phyloP scores from a whole-genome alignment of 2,888 invertebrate species.

The Stegophylla sp. region DNA sequence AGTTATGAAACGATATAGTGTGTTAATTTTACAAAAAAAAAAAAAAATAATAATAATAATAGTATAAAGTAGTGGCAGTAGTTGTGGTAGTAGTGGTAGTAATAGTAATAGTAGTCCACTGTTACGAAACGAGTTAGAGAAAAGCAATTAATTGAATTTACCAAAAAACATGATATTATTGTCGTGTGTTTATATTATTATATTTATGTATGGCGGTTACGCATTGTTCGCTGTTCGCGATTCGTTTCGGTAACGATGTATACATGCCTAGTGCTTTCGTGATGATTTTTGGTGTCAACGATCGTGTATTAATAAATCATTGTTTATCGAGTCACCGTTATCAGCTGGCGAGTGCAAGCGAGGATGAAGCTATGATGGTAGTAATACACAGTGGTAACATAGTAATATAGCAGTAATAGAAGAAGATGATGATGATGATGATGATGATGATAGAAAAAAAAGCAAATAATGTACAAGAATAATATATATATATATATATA shows the following conservation, averaged over 20 bases:
- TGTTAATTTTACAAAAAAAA: too few relatives aligned
- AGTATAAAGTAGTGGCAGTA: neutral
- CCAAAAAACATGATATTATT: conserved; percentile 36
- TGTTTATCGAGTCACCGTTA: conserved; percentile 41
- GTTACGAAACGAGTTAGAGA: neutral
- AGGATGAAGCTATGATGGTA: too few relatives aligned
- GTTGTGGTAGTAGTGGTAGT: neutral
- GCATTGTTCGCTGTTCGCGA: conserved; percentile 29
- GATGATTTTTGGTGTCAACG: conserved; percentile 46
- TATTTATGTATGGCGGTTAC: conserved; percentile 41
- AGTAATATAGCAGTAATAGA: neutral
- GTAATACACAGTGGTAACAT: too few relatives aligned
- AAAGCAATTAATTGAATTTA: conserved; percentile 18
- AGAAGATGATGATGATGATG: neutral
- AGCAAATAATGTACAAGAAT: neutral
- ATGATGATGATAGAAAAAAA: neutral
- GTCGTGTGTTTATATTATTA: conserved; percentile 40
- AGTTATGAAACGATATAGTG: neutral
- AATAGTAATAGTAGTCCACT: too few relatives aligned
- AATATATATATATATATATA: too few relatives aligned
- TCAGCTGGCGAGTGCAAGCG: conserved; percentile 18
- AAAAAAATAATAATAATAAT: too few relatives aligned
- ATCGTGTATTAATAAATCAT: conserved; percentile 39
- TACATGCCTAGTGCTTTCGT: conserved; percentile 30
- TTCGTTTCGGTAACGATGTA: conserved; percentile 30